These are phyloP conservation scores for Laticauda laticaudata DNA, from an alignment of 2,113 vertebrate genomes.

Conservation along the genomic window DNA sequence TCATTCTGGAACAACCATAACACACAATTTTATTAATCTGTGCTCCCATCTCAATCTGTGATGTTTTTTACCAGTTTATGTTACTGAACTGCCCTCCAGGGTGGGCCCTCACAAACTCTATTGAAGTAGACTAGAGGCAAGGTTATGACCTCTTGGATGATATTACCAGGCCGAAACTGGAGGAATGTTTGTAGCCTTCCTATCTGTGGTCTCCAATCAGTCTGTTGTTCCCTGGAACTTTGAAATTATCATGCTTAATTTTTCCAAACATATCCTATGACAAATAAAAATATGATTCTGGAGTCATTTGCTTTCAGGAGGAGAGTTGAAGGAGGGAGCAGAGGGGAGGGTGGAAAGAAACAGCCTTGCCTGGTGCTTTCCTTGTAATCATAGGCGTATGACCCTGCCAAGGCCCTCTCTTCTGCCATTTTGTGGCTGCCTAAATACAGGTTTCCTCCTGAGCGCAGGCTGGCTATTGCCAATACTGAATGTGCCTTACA, in stretches of 20 bases:
- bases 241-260: background rate
- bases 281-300: background rate
- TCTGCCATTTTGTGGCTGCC: slow-evolving; percentile 29
- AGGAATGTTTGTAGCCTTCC: background rate
- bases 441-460: slow-evolving; percentile 10
- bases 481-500: slow-evolving; percentile 1
- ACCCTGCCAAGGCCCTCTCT: slow-evolving; percentile 18
- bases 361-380: background rate
- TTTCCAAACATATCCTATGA: background rate
- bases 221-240: background rate
- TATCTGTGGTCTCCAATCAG: background rate
- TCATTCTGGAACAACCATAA: background rate
- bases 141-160: background rate
- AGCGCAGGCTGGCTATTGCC: background rate
- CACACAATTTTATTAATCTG: background rate
- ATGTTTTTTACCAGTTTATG: background rate
- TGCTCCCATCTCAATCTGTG: background rate
- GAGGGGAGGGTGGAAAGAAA: background rate
- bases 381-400: slow-evolving; percentile 27
- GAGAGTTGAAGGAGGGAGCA: background rate
- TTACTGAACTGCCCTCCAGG: no score
- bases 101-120: background rate
- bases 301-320: background rate
- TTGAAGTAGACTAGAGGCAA: background rate
- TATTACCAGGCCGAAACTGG: no score